phyloP scores from a whole-genome alignment of 2,797 vertebrate species.

The Erethizon dorsatum region DNA sequence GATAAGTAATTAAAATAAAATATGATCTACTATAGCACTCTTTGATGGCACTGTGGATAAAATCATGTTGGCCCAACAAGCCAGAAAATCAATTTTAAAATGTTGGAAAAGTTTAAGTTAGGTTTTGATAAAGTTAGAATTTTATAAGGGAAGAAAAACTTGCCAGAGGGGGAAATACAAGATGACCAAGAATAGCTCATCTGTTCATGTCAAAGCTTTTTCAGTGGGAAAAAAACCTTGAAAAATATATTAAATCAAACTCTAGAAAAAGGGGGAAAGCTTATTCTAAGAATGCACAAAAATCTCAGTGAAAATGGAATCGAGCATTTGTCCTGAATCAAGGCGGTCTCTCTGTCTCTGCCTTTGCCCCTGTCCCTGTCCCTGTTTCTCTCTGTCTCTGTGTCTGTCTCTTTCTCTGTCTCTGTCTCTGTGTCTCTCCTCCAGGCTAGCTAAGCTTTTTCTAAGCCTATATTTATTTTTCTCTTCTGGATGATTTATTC shows the following conservation, averaged over 20 bases:
- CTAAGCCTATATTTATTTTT: neutral
- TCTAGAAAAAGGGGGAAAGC: neutral
- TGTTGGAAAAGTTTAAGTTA: constrained; percentile 47
- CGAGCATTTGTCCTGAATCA: neutral
- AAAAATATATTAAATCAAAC: neutral
- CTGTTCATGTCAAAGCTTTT: constrained; percentile 34
- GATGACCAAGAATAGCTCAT: constrained; percentile 45
- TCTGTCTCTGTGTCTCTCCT: neutral
- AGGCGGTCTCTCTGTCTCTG: neutral
- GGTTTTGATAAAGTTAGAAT: constrained; percentile 53
- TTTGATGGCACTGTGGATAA: neutral
- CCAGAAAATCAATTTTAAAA: constrained; percentile 35
- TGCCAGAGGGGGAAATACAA: neutral
- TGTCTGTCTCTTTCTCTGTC: neutral
- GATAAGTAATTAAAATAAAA: constrained; percentile 49
- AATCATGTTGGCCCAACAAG: constrained; percentile 24
- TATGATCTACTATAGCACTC: neutral
- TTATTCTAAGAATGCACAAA: constrained; percentile 22
- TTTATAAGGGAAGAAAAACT: neutral
- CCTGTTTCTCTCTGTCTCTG: neutral
- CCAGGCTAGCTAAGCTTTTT: neutral
- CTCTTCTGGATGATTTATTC: neutral
- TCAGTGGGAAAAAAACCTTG: neutral
- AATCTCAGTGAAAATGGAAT: constrained; percentile 2
- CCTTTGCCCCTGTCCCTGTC: neutral